These are phyloP conservation scores for Xiphorhynchus erythropygius DNA, from an alignment of 2,797 vertebrate species.

Conservation along the genomic window DNA sequence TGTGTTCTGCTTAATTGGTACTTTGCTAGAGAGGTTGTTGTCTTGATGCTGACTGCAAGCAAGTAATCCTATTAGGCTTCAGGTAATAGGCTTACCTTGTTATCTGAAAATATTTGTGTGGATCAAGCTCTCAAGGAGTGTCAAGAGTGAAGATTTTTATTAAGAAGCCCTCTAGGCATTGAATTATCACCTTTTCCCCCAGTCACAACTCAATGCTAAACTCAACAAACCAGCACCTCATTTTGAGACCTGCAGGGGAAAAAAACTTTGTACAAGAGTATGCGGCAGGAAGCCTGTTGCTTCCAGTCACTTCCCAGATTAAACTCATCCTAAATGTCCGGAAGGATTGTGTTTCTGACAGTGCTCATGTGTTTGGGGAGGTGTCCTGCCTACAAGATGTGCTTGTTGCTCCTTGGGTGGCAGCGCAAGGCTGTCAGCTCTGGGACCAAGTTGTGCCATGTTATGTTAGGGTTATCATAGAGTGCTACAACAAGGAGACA, in stretches of 20 bases:
- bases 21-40: background rate
- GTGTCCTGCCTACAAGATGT: accelerated
- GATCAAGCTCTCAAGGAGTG: background rate
- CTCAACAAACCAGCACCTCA: background rate
- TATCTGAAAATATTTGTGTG: background rate
- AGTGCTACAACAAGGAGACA: background rate
- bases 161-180: background rate
- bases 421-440: background rate
- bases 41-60: background rate
- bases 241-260: background rate
- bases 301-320: background rate
- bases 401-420: background rate
- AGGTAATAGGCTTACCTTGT: background rate
- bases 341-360: background rate
- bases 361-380: accelerated
- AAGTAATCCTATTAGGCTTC: background rate
- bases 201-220: background rate
- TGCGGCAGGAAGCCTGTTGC: accelerated
- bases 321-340: background rate
- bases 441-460: accelerated
- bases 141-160: background rate
- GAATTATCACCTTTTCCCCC: background rate
- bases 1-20: background rate
- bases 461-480: background rate
- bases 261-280: accelerated